Evolutionary conservation across 2,113 vertebrate species (phyloP).

Genomic region (Varanus komodoensis): DNA sequence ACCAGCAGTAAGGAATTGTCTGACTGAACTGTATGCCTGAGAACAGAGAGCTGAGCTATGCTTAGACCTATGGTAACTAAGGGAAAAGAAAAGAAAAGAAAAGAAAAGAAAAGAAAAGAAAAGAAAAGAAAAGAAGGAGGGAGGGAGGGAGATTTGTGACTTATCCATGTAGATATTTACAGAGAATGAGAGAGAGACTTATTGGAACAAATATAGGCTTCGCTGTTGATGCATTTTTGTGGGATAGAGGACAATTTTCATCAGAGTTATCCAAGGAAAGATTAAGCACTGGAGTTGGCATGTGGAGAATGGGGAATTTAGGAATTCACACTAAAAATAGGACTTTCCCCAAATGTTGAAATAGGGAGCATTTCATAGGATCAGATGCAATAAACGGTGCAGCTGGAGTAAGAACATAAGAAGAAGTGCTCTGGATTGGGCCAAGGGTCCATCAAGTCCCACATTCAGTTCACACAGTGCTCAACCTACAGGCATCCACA

Average conservation of each 20-base stretch:
- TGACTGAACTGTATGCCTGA: not conserved
- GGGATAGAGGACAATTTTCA: not conserved
- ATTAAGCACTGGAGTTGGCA: not conserved
- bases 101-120: not conserved
- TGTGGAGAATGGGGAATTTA: not conserved
- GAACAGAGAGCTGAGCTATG: not conserved
- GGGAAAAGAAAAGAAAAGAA: too few species aligned
- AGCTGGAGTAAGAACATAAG: not conserved
- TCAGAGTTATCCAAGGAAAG: not conserved
- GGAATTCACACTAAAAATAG: not conserved
- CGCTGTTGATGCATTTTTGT: not conserved
- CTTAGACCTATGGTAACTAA: not conserved
- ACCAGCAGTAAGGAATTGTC: slow-evolving; percentile 15
- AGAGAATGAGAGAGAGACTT: not conserved
- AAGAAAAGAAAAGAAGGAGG: too few species aligned
- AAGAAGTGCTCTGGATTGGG: too few species aligned
- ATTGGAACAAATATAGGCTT: not conserved
- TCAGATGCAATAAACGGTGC: not conserved
- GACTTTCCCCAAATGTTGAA: not conserved
- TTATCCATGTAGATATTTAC: not conserved
- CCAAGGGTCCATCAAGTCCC: too few species aligned
- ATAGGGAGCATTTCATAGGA: not conserved
- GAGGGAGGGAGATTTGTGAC: too few species aligned
- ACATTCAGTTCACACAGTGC: too few species aligned
- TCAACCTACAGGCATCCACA: too few species aligned